Base-by-base conservation (phyloP, 2,797 vertebrate genomes). In the Cryptoprocta ferox region DNA sequence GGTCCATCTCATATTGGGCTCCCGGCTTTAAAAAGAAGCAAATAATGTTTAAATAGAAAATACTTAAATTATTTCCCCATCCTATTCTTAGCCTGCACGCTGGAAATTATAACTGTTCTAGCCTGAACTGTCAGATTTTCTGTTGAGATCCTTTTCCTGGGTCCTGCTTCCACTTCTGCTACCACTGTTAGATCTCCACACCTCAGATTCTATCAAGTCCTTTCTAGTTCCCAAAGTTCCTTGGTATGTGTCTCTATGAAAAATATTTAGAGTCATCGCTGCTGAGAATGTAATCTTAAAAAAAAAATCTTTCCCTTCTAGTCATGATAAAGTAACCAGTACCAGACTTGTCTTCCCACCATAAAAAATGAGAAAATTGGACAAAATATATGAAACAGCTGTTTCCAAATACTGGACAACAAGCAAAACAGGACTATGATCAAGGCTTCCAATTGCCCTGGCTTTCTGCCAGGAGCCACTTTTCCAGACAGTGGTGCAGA, bases 21-120 rank as follows among this genome's bases (percentile, higher is more conserved):
- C 30, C 87, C 84, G 88, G 14, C 70, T 79, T 94, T 42, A 83
- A 56, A n/a, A 68, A 88, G 65, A 84, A 96, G 35, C 18, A 90
- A 94, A 63, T 56, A 37, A 39, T 61, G 13, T 82, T 92, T 66
- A 56, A 15, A 30, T 16, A 59, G n/a, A 89, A 96, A 91, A 85
- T 19, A 81, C 30, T 39, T 16, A 78, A 11, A 75, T 75, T 30
- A 32, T 73, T 61, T 75, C 5, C 45, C n/a, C 28, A 24, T 35
- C 32, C 53, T 45, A 21, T 59, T 50, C 24, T 66, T 21, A 85
- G 42, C 9, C 80, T 30, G 30, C 7, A 91, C 15, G 50, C 11
- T 56, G 71, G 37, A 92, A 84, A 71, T 32, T n/a, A 39, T n/a
- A 37, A 63, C 53, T 75, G 3, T 66, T 80, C 68, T 39, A 76